Evolutionary conservation across 2,113 vertebrate genomes (phyloP), one percentile per base, ranked within the genome.

Genomic region (Pagrus major): DNA sequence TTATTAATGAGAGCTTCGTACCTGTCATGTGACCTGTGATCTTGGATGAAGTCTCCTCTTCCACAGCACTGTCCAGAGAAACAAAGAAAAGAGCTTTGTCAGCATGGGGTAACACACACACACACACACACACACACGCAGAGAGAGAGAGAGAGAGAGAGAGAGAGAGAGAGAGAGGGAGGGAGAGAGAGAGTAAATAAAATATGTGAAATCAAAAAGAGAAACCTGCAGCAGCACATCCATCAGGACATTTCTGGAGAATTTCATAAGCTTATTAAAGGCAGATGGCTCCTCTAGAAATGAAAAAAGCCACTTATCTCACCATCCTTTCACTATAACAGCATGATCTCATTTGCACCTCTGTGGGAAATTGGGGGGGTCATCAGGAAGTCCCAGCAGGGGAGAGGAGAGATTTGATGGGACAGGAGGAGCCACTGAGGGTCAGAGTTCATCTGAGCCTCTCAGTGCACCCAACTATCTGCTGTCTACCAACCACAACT

Each of bases 1-100:
- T 16, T 14, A 9, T 33, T 14, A 52, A 29, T 35, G 12, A 23
- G 3, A 9, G 9, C 3, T 81, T 59, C 9, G 2, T 59, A 93
- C 94, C 94, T 91, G 94, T 93, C 92, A 95, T 89, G 88, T 87
- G 92, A 93, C 88, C 84, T 75, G 91, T 63, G 80, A 11, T 86
- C 59, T 92, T 90, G 76, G 91, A 86, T 69, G 87, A 86, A 67
- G 91, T 71, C 12, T 88, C 74, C 77, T 91, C 86, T 71, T 87
- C 85, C 35, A 76, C 81, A 89, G 81, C 52, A 81, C 88, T 88
- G 80, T 79, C 37, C 9, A 63, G 23, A 86, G 35, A 85, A 31
- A 89, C 16, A 83, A n/a, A 49, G 4, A 0, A 27, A 68, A 11
- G 1, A 20, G n/a, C 9, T 39, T 9, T 23, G 49, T 73, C 41